phyloP scores from a whole-genome alignment of 2,888 invertebrate genomes.

The Tachystola acroxantha region DNA sequence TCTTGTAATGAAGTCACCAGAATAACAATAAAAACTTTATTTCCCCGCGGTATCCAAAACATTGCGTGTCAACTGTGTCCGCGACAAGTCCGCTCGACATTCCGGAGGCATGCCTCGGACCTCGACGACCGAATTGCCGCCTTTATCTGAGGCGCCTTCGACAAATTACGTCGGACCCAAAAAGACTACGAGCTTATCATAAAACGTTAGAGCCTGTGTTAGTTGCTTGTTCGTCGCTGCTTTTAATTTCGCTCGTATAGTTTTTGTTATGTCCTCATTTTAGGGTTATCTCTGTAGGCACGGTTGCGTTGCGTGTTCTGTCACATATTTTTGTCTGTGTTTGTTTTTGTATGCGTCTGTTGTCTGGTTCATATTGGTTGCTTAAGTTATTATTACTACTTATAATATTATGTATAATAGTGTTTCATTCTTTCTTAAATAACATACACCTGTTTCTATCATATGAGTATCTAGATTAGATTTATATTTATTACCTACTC shows the following conservation, averaged over 20 bases:
- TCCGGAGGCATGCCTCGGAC: conserved; percentile 52
- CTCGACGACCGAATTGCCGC: conserved; percentile 48
- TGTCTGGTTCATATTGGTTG: too few relatives aligned
- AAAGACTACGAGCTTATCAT: conserved; percentile 66
- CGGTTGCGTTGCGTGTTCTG: conserved; percentile 51
- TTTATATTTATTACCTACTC: too few relatives aligned
- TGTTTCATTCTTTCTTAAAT: too few relatives aligned
- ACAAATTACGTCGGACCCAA: conserved; percentile 72
- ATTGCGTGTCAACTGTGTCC: conserved; percentile 38
- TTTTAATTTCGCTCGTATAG: conserved; percentile 70
- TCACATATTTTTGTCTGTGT: conserved; percentile 47
- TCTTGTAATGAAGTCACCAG: not conserved
- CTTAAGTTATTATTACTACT: too few relatives aligned
- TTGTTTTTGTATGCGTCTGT: conserved; percentile 8
- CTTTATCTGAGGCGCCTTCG: conserved; percentile 75
- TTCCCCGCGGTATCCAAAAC: conserved; percentile 9
- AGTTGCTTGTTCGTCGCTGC: conserved; percentile 67
- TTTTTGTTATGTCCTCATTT: conserved; percentile 67
- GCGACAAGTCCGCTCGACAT: conserved; percentile 41
- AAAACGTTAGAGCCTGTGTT: conserved; percentile 62
- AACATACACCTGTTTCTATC: too few relatives aligned
- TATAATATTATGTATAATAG: too few relatives aligned
- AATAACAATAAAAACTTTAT: conserved; percentile 8
- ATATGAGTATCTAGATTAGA: too few relatives aligned
- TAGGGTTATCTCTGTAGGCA: conserved; percentile 52